A percentile compares a stretch with the other conserved stretches of the same genome.
These are phyloP conservation scores for Ibycter americanus DNA, from an alignment of 2,797 vertebrate genomes.

Conservation along the genomic window DNA sequence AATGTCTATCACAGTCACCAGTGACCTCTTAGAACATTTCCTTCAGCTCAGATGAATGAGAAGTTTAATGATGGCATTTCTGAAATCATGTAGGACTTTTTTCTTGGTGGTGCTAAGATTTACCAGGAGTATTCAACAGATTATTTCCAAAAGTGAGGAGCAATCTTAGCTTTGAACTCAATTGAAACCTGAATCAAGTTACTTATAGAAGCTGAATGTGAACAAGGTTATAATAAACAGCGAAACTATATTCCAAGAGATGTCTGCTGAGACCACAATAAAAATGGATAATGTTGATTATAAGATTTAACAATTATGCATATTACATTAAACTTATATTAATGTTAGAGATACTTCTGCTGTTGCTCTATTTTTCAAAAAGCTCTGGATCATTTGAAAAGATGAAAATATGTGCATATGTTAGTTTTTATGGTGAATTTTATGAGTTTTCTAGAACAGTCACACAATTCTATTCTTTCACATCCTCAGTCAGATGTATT, in stretches of 20 bases:
- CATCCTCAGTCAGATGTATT: slow-evolving; percentile 23
- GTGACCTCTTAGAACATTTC: neutral
- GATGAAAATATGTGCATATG: neutral
- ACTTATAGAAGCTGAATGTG: neutral
- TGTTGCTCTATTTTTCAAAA: neutral
- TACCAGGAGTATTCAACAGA: neutral
- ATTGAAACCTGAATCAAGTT: neutral
- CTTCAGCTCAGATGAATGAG: neutral
- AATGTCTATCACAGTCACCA: neutral
- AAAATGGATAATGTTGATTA: neutral
- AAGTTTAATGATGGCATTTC: neutral
- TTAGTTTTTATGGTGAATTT: slow-evolving; percentile 42
- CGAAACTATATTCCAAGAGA: neutral
- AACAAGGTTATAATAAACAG: neutral
- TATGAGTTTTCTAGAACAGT: slow-evolving; percentile 56
- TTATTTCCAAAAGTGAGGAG: neutral
- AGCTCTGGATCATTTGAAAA: neutral
- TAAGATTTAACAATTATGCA: neutral
- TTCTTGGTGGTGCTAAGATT: neutral
- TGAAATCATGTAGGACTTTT: neutral
- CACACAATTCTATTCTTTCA: slow-evolving; percentile 45
- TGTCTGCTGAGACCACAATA: neutral
- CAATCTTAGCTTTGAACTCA: neutral
- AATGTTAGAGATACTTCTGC: neutral
- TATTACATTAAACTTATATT: slow-evolving; percentile 1